Evolutionary conservation across 37 sponge, comb jelly and placozoan genomes (phyloP).

Genomic region (Ianthella basta): DNA sequence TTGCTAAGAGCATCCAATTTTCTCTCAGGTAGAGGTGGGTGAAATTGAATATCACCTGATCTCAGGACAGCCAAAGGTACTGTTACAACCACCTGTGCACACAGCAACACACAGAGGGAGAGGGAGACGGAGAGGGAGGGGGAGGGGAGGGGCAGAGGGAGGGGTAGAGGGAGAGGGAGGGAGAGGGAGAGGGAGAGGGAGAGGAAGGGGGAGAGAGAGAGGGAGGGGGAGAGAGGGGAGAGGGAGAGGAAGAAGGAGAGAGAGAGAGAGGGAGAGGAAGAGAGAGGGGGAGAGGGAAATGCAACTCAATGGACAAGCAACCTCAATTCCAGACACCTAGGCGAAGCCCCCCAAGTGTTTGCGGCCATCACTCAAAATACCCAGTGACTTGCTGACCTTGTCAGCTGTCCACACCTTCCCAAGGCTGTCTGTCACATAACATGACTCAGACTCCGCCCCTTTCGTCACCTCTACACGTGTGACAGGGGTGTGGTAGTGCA

Average conservation of each 20-base stretch:
- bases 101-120: not conserved
- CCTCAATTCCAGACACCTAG: too few relatives aligned
- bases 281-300: not conserved
- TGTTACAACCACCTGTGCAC: conserved; percentile 79
- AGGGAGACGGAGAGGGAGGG: not conserved
- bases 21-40: conserved; percentile 69
- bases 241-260: not conserved
- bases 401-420: conserved; percentile 42
- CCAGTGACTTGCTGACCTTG: conserved; percentile 17
- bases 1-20: conserved; percentile 67
- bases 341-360: too few relatives aligned
- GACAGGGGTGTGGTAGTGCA: conserved; percentile 60
- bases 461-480: conserved; percentile 32
- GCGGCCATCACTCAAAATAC: not conserved
- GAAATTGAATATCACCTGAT: conserved; percentile 53
- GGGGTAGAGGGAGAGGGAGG: too few relatives aligned
- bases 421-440: conserved; percentile 8
- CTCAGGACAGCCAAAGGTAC: conserved; percentile 84
- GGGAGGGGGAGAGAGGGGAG: not conserved
- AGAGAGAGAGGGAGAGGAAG: not conserved
- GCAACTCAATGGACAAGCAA: not conserved
- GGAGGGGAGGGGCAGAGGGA: too few relatives aligned
- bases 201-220: not conserved
- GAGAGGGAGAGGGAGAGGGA: not conserved
- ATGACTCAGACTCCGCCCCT: not conserved